These are phyloP conservation scores for Zapus hudsonius DNA, from an alignment of 2,113 vertebrate genomes.

Conservation along the genomic window DNA sequence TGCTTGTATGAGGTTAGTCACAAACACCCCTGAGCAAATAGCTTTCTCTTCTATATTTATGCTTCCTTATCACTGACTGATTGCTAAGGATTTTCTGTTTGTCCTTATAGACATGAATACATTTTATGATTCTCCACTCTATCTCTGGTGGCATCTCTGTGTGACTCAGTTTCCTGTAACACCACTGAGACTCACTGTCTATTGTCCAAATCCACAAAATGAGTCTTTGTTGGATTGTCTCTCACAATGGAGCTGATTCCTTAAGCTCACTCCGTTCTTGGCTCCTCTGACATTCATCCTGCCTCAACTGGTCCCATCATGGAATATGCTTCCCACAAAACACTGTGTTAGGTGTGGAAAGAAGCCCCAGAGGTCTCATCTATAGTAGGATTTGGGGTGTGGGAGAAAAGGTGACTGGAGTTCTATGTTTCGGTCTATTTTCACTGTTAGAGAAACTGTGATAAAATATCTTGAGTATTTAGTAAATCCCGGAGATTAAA, in stretches of 20 bases:
- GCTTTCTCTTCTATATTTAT: too few relatives aligned
- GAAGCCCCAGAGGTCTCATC: background rate
- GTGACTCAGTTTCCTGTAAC: too few relatives aligned
- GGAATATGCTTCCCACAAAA: background rate
- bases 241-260: background rate
- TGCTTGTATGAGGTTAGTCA: too few relatives aligned
- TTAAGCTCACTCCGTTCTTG: background rate
- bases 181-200: background rate
- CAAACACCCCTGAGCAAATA: too few relatives aligned
- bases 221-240: background rate
- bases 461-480: background rate
- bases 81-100: too few relatives aligned
- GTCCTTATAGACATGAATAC: too few relatives aligned
- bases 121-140: too few relatives aligned
- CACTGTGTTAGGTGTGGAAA: background rate
- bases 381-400: background rate
- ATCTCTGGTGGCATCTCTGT: too few relatives aligned
- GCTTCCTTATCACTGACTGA: too few relatives aligned
- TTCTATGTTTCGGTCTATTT: background rate
- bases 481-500: background rate
- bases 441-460: background rate
- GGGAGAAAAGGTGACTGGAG: background rate
- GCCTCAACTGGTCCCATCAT: background rate
- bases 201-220: background rate
- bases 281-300: background rate